Evolutionary conservation across 37 sponge, comb jelly and placozoan species (phyloP).

Genomic region (Agelas oroides): DNA sequence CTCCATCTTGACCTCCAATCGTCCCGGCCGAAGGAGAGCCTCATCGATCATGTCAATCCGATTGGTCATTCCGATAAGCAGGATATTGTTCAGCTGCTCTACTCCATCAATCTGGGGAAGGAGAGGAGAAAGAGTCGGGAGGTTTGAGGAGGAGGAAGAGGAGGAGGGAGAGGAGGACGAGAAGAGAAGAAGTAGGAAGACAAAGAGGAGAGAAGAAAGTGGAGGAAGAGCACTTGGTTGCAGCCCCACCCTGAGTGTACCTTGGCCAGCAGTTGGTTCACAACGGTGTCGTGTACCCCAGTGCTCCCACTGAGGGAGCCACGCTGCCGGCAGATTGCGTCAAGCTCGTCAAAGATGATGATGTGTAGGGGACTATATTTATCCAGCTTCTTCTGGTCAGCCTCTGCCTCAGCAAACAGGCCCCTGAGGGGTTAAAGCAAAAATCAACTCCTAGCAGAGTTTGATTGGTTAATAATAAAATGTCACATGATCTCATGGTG

Average conservation of each 20-base stretch:
- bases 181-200: neutral
- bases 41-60: conserved; percentile 98
- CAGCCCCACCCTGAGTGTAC: neutral
- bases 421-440: conserved; percentile 11
- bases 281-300: conserved; percentile 98
- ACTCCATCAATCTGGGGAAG: conserved; percentile 92
- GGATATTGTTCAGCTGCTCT: conserved; percentile 98
- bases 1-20: conserved; percentile 98
- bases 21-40: conserved; percentile 94
- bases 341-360: conserved; percentile 99
- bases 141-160: neutral
- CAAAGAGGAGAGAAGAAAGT: neutral
- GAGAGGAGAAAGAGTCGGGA: too few species aligned
- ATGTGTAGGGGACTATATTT: conserved; percentile 95
- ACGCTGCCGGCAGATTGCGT: conserved; percentile 98
- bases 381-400: conserved; percentile 93
- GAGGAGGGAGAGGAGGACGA: neutral
- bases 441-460: too few species aligned
- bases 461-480: too few species aligned
- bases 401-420: conserved; percentile 96
- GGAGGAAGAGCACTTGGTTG: neutral
- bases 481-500: too few species aligned
- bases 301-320: conserved; percentile 91
- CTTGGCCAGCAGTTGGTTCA: conserved; percentile 98
- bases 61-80: conserved; percentile 98